Evolutionary conservation across 2,113 vertebrate genomes (phyloP), one percentile per base, ranked within the genome.

Genomic region (Ptilorrhoa leucosticta): DNA sequence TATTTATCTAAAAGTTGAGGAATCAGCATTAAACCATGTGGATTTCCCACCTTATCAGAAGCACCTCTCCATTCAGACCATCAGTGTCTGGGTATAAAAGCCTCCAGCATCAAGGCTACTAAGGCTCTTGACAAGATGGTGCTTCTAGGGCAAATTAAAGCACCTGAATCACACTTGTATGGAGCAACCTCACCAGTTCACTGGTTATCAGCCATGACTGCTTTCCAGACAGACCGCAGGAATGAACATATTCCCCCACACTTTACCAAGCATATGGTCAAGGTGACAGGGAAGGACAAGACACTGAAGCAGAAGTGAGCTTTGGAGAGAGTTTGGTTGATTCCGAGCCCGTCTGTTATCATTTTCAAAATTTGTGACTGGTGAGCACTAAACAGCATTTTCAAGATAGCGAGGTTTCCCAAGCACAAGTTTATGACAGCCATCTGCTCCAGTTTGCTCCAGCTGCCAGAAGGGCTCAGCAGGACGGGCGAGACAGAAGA

Each of bases 281-380:
- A 40, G 47, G 73, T 48, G 16, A 79, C 9, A 28, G n/a, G 6
- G 18, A 9, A 95, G 16, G 17, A 84, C 21, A 44, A 64, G 31
- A 44, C 33, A 28, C 11, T 28, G 45, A 83, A 72, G 64, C 26
- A 87, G 64, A 56, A 87, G 20, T 35, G 81, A 87, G 42, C 31
- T 50, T 65, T 85, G 50, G 50, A 58, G 31, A 82, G 13, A 6
- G 0, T 57, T 64, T 85, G 50, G 64, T 50, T 78, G 47, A 63
- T n/a, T 24, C 19, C 0, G 0, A 89, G 23, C 54, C 24, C 21
- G 51, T 61, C 40, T 48, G 30, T 48, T 42, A 56, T 5, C 6
- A 7, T 65, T 79, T 93, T 69, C 57, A 77, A 69, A 82, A 40
- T 48, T 27, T 68, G 40, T 28, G 28, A 81, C 35, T 30, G 40